Evolutionary conservation across 2,888 invertebrate species (phyloP).

Genomic region (Lasioglossum leucozonium): DNA sequence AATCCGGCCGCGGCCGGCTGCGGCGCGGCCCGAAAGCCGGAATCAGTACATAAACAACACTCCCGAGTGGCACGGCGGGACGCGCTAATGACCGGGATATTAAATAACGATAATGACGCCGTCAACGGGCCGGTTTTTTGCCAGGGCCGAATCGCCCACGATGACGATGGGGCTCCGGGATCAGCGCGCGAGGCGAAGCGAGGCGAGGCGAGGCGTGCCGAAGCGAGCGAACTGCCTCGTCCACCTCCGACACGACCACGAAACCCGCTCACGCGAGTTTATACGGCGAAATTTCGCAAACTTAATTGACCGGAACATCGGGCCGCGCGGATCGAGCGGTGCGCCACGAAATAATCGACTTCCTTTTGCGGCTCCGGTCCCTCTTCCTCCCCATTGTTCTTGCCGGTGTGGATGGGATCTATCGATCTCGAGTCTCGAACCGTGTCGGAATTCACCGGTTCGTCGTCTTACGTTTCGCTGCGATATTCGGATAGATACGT

Average conservation of each 20-base stretch:
- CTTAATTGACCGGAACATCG: constrained; percentile 81
- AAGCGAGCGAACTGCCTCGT: constrained; percentile 17
- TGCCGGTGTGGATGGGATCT: not conserved
- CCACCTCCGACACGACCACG: constrained; percentile 42
- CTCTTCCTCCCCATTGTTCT: constrained; percentile 38
- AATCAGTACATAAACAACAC: constrained; percentile 82
- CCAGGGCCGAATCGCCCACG: constrained; percentile 63
- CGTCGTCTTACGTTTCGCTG: not conserved
- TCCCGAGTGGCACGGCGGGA: constrained; percentile 80
- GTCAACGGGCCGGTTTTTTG: constrained; percentile 76
- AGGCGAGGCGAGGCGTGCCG: constrained; percentile 32
- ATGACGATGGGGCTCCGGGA: constrained; percentile 53
- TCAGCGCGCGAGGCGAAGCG: constrained; percentile 61
- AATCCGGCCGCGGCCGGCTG: constrained; percentile 65
- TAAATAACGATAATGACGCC: constrained; percentile 84
- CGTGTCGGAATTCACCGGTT: constrained; percentile 18
- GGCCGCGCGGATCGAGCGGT: constrained; percentile 45
- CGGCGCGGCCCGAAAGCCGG: constrained; percentile 64
- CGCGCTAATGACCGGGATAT: constrained; percentile 84
- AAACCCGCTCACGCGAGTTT: constrained; percentile 59
- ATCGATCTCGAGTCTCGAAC: not conserved
- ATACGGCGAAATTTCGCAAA: constrained; percentile 76
- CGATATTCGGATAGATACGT: constrained; percentile 3
- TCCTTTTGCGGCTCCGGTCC: constrained; percentile 44
- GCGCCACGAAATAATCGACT: constrained; percentile 64